phyloP scores from a whole-genome alignment of 2,797 vertebrate species.

The Lophius americanus region DNA sequence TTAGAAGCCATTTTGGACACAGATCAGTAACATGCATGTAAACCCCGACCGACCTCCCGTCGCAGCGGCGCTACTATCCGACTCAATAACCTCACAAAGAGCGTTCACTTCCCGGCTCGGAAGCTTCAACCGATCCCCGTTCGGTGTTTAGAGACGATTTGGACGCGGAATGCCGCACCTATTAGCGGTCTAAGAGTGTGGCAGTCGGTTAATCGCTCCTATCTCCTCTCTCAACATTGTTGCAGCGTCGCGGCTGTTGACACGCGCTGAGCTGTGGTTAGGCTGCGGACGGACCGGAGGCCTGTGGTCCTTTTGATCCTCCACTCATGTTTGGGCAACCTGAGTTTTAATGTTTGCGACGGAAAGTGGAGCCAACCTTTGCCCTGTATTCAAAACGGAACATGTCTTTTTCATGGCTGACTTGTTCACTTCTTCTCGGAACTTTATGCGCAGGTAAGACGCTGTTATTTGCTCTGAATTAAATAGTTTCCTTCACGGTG shows the following conservation, averaged over 20 bases:
- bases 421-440: slow-evolving; percentile 95
- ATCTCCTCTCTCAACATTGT: slow-evolving; percentile 70
- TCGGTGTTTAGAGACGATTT: slow-evolving; percentile 37
- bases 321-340: slow-evolving; percentile 65
- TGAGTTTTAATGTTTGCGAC: slow-evolving; percentile 79
- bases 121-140: slow-evolving; percentile 1
- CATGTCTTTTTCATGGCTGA: slow-evolving; percentile 95
- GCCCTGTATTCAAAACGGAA: slow-evolving; percentile 82
- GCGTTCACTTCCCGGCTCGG: slow-evolving; percentile 19
- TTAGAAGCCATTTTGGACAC: slow-evolving; percentile 95
- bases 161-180: slow-evolving; percentile 46
- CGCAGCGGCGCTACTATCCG: slow-evolving; percentile 68
- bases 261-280: slow-evolving; percentile 60
- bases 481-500: slow-evolving; percentile 23
- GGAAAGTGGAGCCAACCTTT: slow-evolving; percentile 65
- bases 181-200: slow-evolving; percentile 36
- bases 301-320: slow-evolving; percentile 68
- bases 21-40: slow-evolving; percentile 84
- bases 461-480: slow-evolving; percentile 29
- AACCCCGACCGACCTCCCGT: slow-evolving; percentile 78
- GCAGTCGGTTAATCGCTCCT: slow-evolving; percentile 50
- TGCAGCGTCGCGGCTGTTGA: slow-evolving; percentile 71
- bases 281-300: slow-evolving; percentile 69
- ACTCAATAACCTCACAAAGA: slow-evolving; percentile 52
- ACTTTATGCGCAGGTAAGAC: slow-evolving; percentile 93